Conservation (phyloP, 2,888 invertebrate species). For the Harpalus rufipes region DNA sequence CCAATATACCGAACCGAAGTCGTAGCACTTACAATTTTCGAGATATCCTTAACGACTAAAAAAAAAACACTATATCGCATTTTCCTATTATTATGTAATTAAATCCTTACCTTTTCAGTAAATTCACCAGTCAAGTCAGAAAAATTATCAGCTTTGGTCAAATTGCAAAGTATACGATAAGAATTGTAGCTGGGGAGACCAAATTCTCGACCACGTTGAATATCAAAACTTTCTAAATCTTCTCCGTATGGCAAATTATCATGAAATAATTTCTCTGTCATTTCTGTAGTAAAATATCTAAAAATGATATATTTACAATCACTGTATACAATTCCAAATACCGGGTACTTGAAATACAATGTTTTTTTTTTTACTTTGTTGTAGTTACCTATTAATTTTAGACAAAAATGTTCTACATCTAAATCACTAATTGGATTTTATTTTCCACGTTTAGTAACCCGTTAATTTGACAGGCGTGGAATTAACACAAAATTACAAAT, state of each 20-base stretch:
- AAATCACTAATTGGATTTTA: too few species aligned
- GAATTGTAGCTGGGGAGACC: slow-evolving; percentile 78
- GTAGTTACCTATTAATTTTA: too few species aligned
- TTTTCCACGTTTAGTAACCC: too few species aligned
- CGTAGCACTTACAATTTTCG: too few species aligned
- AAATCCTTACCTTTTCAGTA: slow-evolving; percentile 72
- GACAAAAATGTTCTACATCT: too few species aligned
- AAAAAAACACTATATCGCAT: background rate
- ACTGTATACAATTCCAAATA: too few species aligned
- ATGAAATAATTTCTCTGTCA: slow-evolving; percentile 61
- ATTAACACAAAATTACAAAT: too few species aligned
- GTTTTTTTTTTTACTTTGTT: too few species aligned
- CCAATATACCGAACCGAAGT: too few species aligned
- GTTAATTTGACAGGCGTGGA: too few species aligned
- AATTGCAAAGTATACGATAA: slow-evolving; percentile 76
- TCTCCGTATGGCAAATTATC: slow-evolving; percentile 72
- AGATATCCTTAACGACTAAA: background rate
- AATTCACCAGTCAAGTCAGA: slow-evolving; percentile 75
- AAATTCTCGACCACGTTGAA: slow-evolving; percentile 78
- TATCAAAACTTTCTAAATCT: slow-evolving; percentile 78
- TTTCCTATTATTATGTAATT: background rate
- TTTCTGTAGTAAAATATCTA: slow-evolving; percentile 60
- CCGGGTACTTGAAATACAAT: too few species aligned
- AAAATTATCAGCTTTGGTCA: slow-evolving; percentile 73
- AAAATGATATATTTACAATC: background rate